phyloP scores from a whole-genome alignment of 2,797 vertebrate genomes.

The Sebastes aleutianus region DNA sequence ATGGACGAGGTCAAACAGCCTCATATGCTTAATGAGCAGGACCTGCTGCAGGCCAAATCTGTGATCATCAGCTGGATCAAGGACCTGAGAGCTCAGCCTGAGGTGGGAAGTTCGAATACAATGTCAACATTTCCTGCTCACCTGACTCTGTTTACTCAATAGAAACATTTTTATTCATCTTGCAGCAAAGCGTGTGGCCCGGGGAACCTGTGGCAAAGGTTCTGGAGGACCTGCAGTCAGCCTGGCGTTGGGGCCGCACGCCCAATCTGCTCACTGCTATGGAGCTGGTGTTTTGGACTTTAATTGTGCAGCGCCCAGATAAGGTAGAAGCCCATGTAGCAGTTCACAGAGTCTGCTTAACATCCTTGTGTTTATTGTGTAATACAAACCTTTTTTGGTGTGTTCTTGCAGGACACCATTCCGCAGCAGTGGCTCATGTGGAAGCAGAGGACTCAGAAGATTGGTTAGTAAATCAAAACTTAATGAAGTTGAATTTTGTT shows the following conservation, averaged over 20 bases:
- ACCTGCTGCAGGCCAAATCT: constrained; percentile 70
- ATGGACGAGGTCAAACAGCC: constrained; percentile 54
- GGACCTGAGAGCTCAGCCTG: constrained; percentile 82
- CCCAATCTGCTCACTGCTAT: constrained; percentile 77
- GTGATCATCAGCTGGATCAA: constrained; percentile 79
- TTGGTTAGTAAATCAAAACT: constrained; percentile 65
- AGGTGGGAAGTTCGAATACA: constrained; percentile 58
- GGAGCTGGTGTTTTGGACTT: constrained; percentile 83
- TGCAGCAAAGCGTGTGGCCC: constrained; percentile 82
- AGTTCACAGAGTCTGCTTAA: not conserved
- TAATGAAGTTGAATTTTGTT: not conserved
- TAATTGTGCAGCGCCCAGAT: constrained; percentile 76
- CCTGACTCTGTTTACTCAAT: not conserved
- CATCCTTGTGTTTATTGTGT: not conserved
- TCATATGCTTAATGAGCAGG: constrained; percentile 58
- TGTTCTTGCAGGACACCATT: constrained; percentile 74
- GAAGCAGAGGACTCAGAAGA: constrained; percentile 83
- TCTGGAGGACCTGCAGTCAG: constrained; percentile 80
- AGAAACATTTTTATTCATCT: not conserved
- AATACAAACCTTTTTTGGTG: not conserved
- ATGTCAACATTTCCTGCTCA: not conserved
- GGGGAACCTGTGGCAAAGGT: constrained; percentile 77
- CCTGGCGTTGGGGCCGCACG: constrained; percentile 78
- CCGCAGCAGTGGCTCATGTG: constrained; percentile 84
- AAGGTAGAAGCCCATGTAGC: constrained; percentile 64